Evolutionary conservation across 1,140 invertebrate genomes (phyloP), one percentile per base, ranked within the genome.

Genomic region (Zaprionus kolodkinae): DNA sequence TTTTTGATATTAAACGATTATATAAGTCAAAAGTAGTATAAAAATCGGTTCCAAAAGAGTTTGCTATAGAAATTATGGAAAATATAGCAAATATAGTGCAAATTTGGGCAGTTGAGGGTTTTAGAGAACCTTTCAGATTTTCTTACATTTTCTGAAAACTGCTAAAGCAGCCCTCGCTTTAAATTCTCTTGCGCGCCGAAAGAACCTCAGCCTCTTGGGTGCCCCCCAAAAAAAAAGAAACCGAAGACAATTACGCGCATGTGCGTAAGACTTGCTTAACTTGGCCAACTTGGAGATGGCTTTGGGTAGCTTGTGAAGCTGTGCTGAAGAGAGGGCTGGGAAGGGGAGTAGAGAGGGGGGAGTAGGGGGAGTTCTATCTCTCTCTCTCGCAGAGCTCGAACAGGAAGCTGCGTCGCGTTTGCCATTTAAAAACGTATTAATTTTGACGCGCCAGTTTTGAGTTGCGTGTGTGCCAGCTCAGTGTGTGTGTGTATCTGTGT

Each of bases 381-480:
- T 45, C 6, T 45, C 40, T 45, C 40, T 21, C 1, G 21, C 21
- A 45, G 45, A 15, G 38, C 75, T 62, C 83, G 6, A 80, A 84
- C 83, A 87, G 84, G 84, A 87, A 87, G 83, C 84, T 89, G 81
- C 85, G 85, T 89, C 70, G 84, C 70, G 84, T 68, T 88, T 83
- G 84, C 77, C 85, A 88, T 88, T 88, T 88, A 88, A 88, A 88
- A 88, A 88, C 85, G 84, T 88, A 88, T 88, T 88, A 88, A 88
- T 88, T 88, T 88, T 88, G 84, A 87, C 84, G 84, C 84, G 85
- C 77, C 80, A 59, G 70, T 60, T 70, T 73, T 54, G 9, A 62
- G 38, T 45, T 57, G 36, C 40, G 45, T 50, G 45, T 50, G 45
- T 50, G 40, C 40, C 48, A 7, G 65, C 27, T 38, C n/a, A 33